A percentile compares a stretch with the other conserved stretches of the same genome.
Conservation (phyloP, 2,888 invertebrate species). For the Hyppa rectilinea region DNA sequence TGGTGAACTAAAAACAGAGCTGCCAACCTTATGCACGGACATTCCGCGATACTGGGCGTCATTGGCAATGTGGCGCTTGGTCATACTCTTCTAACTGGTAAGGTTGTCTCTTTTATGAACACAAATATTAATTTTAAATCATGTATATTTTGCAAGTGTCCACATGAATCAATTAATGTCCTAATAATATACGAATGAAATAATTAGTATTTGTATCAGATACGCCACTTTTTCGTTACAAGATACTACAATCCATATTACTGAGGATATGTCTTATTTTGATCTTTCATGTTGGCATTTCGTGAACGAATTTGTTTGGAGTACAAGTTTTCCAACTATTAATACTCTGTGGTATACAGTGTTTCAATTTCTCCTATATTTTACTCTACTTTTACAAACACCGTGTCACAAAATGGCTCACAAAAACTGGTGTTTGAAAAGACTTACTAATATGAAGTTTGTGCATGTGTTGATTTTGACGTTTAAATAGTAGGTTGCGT, state of each 20-base stretch:
- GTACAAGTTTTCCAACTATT: constrained; percentile 55
- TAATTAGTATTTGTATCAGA: constrained; percentile 5
- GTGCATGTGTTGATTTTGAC: constrained; percentile 70
- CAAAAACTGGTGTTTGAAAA: constrained; percentile 25
- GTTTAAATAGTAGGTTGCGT: constrained; percentile 62
- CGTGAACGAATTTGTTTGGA: constrained; percentile 57
- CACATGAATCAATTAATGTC: constrained; percentile 29
- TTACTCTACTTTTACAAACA: constrained; percentile 40
- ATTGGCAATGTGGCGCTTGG: constrained; percentile 87
- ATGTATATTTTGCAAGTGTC: constrained; percentile 31
- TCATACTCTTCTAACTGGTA: constrained; percentile 77
- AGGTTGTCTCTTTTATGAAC: constrained; percentile 73
- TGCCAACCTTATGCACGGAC: constrained; percentile 84
- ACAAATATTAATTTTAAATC: constrained; percentile 45
- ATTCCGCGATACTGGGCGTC: constrained; percentile 88
- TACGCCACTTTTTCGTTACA: constrained; percentile 15
- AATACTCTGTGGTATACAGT: constrained; percentile 46
- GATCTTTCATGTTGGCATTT: constrained; percentile 69
- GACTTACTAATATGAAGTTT: constrained; percentile 62
- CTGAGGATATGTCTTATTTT: constrained; percentile 63
- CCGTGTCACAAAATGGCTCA: constrained; percentile 35
- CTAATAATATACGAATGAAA: constrained; percentile 24
- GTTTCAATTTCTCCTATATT: constrained; percentile 20
- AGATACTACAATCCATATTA: constrained; percentile 45
- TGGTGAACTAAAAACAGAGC: constrained; percentile 87